Base-by-base conservation (phyloP, 2,888 invertebrate genomes). In the Lepidochrysops patricia region DNA sequence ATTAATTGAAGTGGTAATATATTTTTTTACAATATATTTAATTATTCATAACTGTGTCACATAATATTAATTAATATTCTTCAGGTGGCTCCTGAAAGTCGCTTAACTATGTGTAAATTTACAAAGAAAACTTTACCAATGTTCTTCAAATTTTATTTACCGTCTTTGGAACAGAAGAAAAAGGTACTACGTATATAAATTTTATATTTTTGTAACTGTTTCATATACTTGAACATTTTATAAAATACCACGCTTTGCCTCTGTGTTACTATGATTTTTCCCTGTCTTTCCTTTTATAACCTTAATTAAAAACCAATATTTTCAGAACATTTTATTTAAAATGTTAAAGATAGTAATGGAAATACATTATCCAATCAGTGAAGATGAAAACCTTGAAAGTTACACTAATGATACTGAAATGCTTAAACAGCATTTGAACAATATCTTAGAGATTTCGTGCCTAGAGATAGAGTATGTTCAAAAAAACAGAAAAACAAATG, bases 71-170 rank as follows among this genome's bases (percentile, higher is more conserved):
- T 27, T 27, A 27, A 43, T 43, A 13, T 27, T 63, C 70, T 80
- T 70, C 78, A 91, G 89, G 74, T 92, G 15, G 89, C 86, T 29
- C 73, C 80, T 7, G 92, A 92, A 68, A 81, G 84, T 62, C 84
- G 91, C 15, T 71, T 85, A 56, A 76, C 84, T 2, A 72, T 91
- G 62, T 91, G 92, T 67, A 80, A 84, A 64, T 91, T 91, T 67
- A 81, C 84, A 13, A 91, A 92, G 75, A 80, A 66, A 59, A 74
- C 85, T 34, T 68, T 90, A 34, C 78, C 84, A 1, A 65, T 74
- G 23, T 70, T 91, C 52, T 76, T 91, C 58, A 80, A 82, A 65
- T 80, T 80, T 63, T 90, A 89, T 70, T 86, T 87, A 62, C 81
- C 78, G 67, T 84, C 79, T 66, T 71, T 80, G 64, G 87, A 86